Evolutionary conservation across 2,888 invertebrate genomes (phyloP).

Genomic region (Antheraea yamamai): DNA sequence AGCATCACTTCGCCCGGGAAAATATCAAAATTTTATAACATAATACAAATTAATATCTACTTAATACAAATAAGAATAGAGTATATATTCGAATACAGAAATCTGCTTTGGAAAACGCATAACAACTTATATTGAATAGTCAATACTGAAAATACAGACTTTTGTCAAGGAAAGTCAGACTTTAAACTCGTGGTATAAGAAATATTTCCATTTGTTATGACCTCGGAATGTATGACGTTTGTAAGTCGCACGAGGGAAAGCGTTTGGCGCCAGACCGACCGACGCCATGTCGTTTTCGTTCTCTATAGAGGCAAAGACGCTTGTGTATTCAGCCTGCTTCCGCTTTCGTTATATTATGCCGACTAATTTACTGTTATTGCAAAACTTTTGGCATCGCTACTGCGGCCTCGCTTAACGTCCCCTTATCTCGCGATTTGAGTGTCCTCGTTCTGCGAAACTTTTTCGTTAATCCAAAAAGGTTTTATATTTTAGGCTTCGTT

Average conservation of each 20-base stretch:
- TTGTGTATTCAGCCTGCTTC: constrained; percentile 59
- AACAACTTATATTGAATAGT: constrained; percentile 45
- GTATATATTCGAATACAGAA: constrained; percentile 25
- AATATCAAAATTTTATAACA: constrained; percentile 19
- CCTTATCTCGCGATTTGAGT: constrained; percentile 35
- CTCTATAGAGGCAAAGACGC: constrained; percentile 51
- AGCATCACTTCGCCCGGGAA: constrained; percentile 45
- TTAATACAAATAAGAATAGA: not conserved
- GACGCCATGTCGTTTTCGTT: constrained; percentile 60
- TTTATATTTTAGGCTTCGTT: not conserved
- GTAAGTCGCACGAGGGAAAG: constrained; percentile 41
- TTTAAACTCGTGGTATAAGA: accelerated
- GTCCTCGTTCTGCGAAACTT: constrained; percentile 21
- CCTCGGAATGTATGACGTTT: constrained; percentile 37
- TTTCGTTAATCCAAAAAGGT: constrained; percentile 3
- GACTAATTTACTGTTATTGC: constrained; percentile 70
- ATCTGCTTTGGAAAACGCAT: constrained; percentile 35
- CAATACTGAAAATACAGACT: constrained; percentile 43
- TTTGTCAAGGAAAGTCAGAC: constrained; percentile 25
- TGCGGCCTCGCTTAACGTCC: constrained; percentile 35
- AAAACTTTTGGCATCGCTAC: constrained; percentile 51
- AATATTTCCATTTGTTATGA: not conserved
- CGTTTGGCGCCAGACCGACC: constrained; percentile 67
- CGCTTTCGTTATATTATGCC: constrained; percentile 61
- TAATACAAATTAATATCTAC: not conserved